A percentile compares a stretch with the other conserved stretches of the same genome.
Conservation (phyloP, 2,113 vertebrate species). For the Pseudolaguvia tuberculata region DNA sequence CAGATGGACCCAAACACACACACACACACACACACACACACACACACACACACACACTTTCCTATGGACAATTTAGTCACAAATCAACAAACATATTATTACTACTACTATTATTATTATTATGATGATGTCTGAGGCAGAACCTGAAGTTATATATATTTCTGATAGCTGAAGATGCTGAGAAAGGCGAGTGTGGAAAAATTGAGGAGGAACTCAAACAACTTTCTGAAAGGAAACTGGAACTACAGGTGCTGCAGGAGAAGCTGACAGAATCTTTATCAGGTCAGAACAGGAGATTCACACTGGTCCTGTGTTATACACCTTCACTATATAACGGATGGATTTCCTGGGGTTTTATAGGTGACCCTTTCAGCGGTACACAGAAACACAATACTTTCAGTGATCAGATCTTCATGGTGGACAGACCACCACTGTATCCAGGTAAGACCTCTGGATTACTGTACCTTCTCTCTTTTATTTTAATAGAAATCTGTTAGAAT, state of each 20-base stretch:
- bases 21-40: too few species aligned
- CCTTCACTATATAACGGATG: not conserved
- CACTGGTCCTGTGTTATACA: not conserved
- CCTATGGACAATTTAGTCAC: too few species aligned
- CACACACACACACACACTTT: too few species aligned
- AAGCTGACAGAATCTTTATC: not conserved
- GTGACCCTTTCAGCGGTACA: not conserved
- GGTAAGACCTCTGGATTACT: conserved; percentile 21
- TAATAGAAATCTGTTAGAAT: too few species aligned
- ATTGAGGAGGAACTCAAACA: conserved; percentile 49
- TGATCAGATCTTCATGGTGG: conserved; percentile 9
- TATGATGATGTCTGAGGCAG: too few species aligned
- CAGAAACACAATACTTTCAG: not conserved
- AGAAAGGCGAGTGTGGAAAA: conserved; percentile 32
- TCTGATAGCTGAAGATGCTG: conserved; percentile 1
- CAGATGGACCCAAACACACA: too few species aligned
- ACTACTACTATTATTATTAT: too few species aligned
- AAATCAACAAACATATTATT: too few species aligned
- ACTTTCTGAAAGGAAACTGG: conserved; percentile 38
- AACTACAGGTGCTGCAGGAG: conserved; percentile 43
- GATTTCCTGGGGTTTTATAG: conserved; percentile 8
- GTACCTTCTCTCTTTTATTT: too few species aligned
- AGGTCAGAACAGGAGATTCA: not conserved
- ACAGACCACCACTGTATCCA: conserved; percentile 11
- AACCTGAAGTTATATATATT: too few species aligned